Base-by-base conservation (phyloP, 1,140 invertebrate genomes). In the Hyposmocoma kahamanoa region DNA sequence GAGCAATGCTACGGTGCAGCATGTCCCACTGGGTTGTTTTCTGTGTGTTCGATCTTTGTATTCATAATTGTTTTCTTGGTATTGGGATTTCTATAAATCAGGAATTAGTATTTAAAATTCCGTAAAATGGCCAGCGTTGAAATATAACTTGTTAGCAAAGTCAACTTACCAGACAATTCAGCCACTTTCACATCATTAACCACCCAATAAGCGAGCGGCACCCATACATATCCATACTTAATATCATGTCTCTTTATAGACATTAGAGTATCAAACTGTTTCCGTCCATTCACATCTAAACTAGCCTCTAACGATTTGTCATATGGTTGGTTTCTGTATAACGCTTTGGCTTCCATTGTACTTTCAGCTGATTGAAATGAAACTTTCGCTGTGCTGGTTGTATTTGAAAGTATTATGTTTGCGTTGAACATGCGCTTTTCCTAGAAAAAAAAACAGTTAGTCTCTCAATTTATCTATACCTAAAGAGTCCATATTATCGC, bases 221-320 rank as follows among this genome's bases (percentile, higher is more conserved):
- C 74, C 67, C 91, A 92, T 1, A 87, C 88, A 42, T 83, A 90
- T 1, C 92, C 92, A 57, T 91, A 85, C 49, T 86, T 89, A 59
- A 76, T 90, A 72, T 69, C 89, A 73, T 67, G 89, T 17, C 70
- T 81, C 63, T 61, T 70, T 15, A 86, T 50, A 2, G 83, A 75
- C 79, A 87, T 77, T 0, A 84, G 65, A 0, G 90, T 89, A 62
- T 92, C 91, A 22, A 94, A 88, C 64, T 93, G 91, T 58, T 92
- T 92, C 17, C 89, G 87, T 0, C 91, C 89, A 59, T 94, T 91
- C 20, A 93, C 90, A 62, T 93, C 89, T 1, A 93, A 67, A 13
- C 88, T 89, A 1, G 92, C 86, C 42, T 91, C 88, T n/a, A 93
- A 67, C 24, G 88, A 88, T 46, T 90, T 91, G 56, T 92, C 90